Evolutionary conservation across 2,113 vertebrate species (phyloP), one percentile per base, ranked within the genome.

Genomic region (Atlantisia rogersi): DNA sequence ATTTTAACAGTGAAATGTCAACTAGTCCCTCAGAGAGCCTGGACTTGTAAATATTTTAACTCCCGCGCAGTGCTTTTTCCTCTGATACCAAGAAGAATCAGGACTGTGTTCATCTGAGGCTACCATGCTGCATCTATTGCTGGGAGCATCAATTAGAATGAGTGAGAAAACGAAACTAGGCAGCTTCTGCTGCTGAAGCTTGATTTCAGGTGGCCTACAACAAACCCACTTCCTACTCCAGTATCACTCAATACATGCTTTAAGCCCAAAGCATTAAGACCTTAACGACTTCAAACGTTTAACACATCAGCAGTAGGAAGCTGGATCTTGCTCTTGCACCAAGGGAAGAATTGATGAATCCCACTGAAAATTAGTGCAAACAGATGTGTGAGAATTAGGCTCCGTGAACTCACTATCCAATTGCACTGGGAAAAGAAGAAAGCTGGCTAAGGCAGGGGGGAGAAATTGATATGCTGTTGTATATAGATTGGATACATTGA

Each of bases 401-500:
- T 80, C 44, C 31, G 24, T 21, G 44, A 90, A 42, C 28, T 88
- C 77, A 32, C 87, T 48, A 29, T 35, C 22, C 58, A 91, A 10
- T 5, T 19, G n/a, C 58, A 82, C 0, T 69, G 91, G 83, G 83
- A 94, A 96, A 86, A 95, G 71, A 88, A 82, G 87, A 83, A 79
- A 92, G 44, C 86, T 64, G 83, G 62, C 26, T 44, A 69, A 94
- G 86, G 12, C 1, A 39, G 1, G 26, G 40, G 35, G 50, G 40
- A 94, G 95, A 75, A 88, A 71, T 50, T 82, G 83, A 79, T 80
- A 87, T 18, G 77, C 55, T 80, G 62, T n/a, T 82, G 94, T 53
- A 82, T 93, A 94, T 76, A 89, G 94, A 95, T 87, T 48, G 70
- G 69, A 73, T 40, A 71, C 88, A 89, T 92, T 89, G 96, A 95